Base-by-base conservation (phyloP, 1,140 invertebrate species). In the Anthonomus grandis region DNA sequence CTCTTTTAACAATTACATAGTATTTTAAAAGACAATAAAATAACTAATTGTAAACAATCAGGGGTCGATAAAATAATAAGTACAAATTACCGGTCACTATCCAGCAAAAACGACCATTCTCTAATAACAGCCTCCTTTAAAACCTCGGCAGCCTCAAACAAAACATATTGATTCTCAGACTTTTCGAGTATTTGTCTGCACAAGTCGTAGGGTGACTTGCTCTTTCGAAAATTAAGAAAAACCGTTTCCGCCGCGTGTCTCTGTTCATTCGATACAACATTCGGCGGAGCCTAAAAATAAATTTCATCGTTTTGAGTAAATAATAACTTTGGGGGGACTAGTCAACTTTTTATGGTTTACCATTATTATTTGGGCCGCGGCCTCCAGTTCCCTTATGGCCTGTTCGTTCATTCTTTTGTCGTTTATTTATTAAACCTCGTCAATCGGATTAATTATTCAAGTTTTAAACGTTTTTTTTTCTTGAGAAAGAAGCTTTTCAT, bases 61-160 rank as follows among this genome's bases (percentile, higher is more conserved):
- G 5, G 2, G 5, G 13, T n/a, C n/a, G n/a, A n/a, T n/a, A n/a
- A n/a, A n/a, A n/a, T n/a, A n/a, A n/a, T n/a, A n/a, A n/a, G n/a
- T n/a, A n/a, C n/a, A n/a, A n/a, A n/a, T 31, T 27, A 57, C 57
- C 49, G 23, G 72, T 91, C 86, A 48, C 76, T 76, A 53, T 82
- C 76, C 23, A 78, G 75, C 25, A 94, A 64, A 58, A 83, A 73
- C 13, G 77, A 75, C 91, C 91, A 94, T 78, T 94, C 90, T 71
- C 86, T 78, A 42, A 94, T 85, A 5, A 95, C 71, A 21, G 88
- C 86, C 63, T 85, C 81, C 74, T 92, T 93, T 50, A 96, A 75
- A n/a, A 93, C 80, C 50, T 85, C 84, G 4, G 86, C 89, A 59
- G 89, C 83, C 77, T 95, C 91, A 78, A 93, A 95, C 41, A 93